Evolutionary conservation across 2,888 invertebrate genomes (phyloP).

Genomic region (Tetropium fuscum): DNA sequence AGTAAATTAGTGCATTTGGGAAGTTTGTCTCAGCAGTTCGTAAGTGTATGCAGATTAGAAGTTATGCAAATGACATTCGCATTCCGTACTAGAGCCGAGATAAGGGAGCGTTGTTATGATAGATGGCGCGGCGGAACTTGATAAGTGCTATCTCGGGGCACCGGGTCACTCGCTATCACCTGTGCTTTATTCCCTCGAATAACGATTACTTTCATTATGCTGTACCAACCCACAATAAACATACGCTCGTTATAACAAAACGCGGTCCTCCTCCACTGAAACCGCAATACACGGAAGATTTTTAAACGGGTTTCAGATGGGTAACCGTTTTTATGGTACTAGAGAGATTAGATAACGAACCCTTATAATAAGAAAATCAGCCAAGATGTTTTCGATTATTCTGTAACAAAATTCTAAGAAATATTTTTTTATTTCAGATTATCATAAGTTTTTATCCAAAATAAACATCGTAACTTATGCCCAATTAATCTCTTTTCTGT

Average conservation of each 20-base stretch:
- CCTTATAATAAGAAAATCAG: no score
- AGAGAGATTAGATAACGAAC: no score
- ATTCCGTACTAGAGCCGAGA: slow-evolving; percentile 51
- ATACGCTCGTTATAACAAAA: slow-evolving; percentile 11
- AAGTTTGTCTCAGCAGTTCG: slow-evolving; percentile 52
- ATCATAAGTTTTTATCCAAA: no score
- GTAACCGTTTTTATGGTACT: no score
- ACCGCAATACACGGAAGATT: no score
- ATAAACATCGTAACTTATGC: no score
- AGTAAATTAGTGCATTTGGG: slow-evolving; percentile 56
- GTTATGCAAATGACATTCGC: slow-evolving; percentile 59
- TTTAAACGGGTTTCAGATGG: no score
- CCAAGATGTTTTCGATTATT: no score
- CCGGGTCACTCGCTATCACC: slow-evolving; percentile 36
- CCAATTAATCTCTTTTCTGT: no score
- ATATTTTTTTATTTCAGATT: no score
- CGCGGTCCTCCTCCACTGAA: no score
- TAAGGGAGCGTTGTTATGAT: slow-evolving; percentile 52
- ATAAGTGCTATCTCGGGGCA: slow-evolving; percentile 47
- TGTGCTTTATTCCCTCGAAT: slow-evolving; percentile 27
- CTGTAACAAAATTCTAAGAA: no score
- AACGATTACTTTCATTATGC: slow-evolving; percentile 25
- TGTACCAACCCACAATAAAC: slow-evolving; percentile 11
- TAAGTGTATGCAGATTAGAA: slow-evolving; percentile 61
- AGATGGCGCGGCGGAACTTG: slow-evolving; percentile 51